A percentile compares a stretch with the other conserved stretches of the same genome.
Evolutionary conservation across 2,113 vertebrate species (phyloP).

Genomic region (Madoqua kirkii): DNA sequence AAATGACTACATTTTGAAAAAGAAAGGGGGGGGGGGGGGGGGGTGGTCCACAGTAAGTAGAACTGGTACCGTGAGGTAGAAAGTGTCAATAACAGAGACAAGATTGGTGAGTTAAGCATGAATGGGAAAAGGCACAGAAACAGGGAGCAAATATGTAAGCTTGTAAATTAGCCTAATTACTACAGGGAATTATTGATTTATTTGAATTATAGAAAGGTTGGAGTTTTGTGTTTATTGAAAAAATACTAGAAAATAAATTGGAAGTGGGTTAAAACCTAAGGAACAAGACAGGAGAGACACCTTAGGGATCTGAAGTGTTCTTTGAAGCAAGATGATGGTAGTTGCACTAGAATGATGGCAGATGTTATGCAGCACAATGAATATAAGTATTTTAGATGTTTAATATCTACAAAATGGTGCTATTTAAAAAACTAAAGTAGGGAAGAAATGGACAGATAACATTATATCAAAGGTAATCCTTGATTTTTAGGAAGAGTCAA

Average conservation of each 20-base stretch:
- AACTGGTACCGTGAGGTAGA: not conserved
- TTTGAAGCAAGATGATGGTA: not conserved
- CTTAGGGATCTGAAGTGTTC: not conserved
- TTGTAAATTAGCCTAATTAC: not conserved
- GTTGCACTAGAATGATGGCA: not conserved
- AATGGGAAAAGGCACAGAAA: not conserved
- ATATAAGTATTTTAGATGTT: not conserved
- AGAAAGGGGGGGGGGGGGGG: not conserved
- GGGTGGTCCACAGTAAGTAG: not conserved
- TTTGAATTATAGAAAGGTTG: not conserved
- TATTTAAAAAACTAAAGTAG: not conserved
- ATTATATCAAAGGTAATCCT: not conserved
- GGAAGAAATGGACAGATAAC: not conserved
- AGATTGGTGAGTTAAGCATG: not conserved
- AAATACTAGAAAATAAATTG: not conserved
- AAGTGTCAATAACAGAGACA: not conserved
- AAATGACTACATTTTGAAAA: not conserved
- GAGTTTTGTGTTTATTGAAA: not conserved
- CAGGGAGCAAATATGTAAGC: not conserved
- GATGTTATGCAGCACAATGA: rapidly evolving
- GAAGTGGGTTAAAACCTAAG: not conserved
- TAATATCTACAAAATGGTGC: not conserved
- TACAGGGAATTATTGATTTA: not conserved
- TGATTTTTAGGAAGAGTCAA: not conserved
- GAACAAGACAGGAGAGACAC: not conserved